Base-by-base conservation (phyloP, 1,140 invertebrate genomes). In the Lepidostoma basale region DNA sequence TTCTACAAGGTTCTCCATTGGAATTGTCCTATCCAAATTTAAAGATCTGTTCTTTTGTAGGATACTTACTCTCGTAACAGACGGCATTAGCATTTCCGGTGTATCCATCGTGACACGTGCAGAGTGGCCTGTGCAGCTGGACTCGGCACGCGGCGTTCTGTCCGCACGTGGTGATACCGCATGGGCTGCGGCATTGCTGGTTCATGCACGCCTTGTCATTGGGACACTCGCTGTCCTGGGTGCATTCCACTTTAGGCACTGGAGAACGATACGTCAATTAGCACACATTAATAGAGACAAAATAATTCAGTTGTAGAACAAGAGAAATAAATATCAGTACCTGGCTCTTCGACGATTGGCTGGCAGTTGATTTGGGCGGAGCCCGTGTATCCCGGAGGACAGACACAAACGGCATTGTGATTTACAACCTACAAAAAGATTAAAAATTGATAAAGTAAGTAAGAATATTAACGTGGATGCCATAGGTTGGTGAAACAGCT, bases 191-290 rank as follows among this genome's bases (percentile, higher is more conserved):
- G 74, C 94, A 96, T 59, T 81, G 85, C 64, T 89, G 82, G 75
- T 93, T 90, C 18, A 92, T 87, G 76, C 95, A 97, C 9, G 93
- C 89, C 74, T 92, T 90, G 73, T 92, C 88, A 68, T 93, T 92
- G 0, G 89, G 84, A 77, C 95, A 97, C n/a, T 96, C 91, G 0
- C 83, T 83, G 76, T 96, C 92, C 65, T 85, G 84, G 22, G 81
- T 81, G 77, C 94, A 96, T 80, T 95, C 93, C 5, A 91, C 90
- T 78, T 83, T 85, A 1, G 89, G 87, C 70, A 81, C 80, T 74
- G 81, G 10, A 47, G 47, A 63, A 68, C 77, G 74, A 66, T 74
- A 40, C 3, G 14, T 54, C 8, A 16, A n/a, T 22, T 14, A 12
- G 30, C 5, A 33, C 5, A 12, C 12, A 12, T 33, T 33, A 33